phyloP scores from a whole-genome alignment of 2,113 vertebrate genomes.

The Spea multiplicata region DNA sequence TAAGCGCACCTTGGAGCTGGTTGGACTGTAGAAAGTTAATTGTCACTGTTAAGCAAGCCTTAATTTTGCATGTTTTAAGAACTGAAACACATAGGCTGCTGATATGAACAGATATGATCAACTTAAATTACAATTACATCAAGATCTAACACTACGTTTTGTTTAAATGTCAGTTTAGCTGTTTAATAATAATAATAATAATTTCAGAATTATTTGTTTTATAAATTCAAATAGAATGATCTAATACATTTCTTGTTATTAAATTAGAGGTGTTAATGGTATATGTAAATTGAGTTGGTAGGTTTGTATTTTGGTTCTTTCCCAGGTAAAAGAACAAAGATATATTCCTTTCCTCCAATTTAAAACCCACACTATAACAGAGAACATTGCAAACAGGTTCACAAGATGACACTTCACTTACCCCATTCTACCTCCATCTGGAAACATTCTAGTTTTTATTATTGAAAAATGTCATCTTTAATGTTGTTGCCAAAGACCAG shows the following conservation, averaged over 20 bases:
- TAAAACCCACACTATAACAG: neutral
- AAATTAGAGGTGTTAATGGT: no score
- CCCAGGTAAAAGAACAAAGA: neutral
- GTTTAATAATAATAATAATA: no score
- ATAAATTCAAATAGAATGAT: no score
- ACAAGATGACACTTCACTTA: neutral
- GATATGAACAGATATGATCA: neutral
- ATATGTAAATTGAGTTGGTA: no score
- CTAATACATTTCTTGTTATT: no score
- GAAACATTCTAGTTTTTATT: slow-evolving; percentile 12
- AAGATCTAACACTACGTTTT: no score
- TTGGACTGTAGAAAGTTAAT: neutral
- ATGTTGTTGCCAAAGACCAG: neutral
- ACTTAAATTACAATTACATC: neutral
- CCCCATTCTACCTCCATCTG: slow-evolving; percentile 11
- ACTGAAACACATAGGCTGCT: neutral
- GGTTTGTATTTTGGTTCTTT: no score
- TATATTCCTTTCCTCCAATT: neutral
- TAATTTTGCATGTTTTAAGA: neutral
- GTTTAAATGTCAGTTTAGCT: no score
- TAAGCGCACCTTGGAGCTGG: neutral
- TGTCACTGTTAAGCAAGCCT: neutral
- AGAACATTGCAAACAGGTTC: neutral
- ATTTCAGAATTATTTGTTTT: no score
- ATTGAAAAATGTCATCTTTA: neutral